Evolutionary conservation across 1,140 invertebrate genomes (phyloP).

Genomic region (Geopemphigus sp.): DNA sequence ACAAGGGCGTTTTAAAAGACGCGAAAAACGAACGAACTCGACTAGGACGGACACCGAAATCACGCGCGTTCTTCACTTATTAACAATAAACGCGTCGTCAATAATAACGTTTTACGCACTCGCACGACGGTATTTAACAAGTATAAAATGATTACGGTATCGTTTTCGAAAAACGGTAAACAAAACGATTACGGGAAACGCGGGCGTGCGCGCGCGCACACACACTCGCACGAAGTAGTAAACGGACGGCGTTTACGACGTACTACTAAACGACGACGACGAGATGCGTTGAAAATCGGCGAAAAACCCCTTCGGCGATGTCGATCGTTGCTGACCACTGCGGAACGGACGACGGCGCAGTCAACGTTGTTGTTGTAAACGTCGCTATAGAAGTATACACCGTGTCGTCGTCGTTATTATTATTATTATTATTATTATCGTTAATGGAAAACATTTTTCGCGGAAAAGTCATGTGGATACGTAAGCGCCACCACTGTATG

Average conservation of each 20-base stretch:
- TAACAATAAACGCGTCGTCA: no score
- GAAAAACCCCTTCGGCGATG: constrained; percentile 22
- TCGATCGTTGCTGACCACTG: not conserved
- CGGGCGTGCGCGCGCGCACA: no score
- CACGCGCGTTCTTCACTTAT: no score
- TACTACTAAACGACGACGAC: constrained; percentile 17
- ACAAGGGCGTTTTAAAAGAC: constrained; percentile 2
- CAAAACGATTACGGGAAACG: not conserved
- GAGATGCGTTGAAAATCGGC: constrained; percentile 36
- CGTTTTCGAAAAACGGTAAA: not conserved
- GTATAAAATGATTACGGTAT: no score
- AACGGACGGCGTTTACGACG: not conserved
- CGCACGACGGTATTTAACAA: no score
- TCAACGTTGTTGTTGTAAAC: not conserved
- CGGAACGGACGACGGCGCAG: not conserved
- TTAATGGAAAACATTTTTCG: constrained; percentile 48
- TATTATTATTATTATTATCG: not conserved
- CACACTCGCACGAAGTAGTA: no score
- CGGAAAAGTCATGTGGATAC: constrained; percentile 47
- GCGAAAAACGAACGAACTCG: not conserved
- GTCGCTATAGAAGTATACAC: not conserved
- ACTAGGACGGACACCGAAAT: no score
- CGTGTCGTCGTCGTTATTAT: not conserved
- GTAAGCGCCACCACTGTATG: constrained; percentile 45
- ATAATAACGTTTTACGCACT: no score